These are phyloP conservation scores for Lasioglossum morio DNA, from an alignment of 2,888 invertebrate genomes.

Conservation along the genomic window DNA sequence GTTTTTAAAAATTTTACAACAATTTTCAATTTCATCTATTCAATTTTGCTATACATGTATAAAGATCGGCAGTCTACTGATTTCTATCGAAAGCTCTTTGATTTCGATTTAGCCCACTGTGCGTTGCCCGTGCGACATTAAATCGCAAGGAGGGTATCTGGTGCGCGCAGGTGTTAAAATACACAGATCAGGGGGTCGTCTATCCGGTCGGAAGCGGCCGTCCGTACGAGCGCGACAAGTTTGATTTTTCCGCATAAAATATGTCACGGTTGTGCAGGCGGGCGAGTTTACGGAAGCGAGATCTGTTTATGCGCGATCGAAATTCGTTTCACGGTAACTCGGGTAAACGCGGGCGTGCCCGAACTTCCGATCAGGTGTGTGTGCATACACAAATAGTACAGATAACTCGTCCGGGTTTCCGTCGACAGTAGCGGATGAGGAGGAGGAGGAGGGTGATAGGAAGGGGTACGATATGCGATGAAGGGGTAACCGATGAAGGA, in stretches of 20 bases:
- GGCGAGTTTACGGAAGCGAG: slow-evolving; percentile 3
- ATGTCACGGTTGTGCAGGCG: not conserved
- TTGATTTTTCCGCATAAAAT: not conserved
- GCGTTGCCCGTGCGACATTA: too few species aligned
- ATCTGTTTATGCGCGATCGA: slow-evolving; percentile 15
- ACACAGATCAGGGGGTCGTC: not conserved
- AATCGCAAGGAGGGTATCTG: not conserved
- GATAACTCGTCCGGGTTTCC: not conserved
- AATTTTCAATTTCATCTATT: too few species aligned
- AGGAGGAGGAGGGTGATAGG: too few species aligned
- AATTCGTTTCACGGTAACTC: slow-evolving; percentile 22
- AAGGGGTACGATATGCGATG: not conserved
- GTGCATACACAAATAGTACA: slow-evolving; percentile 9
- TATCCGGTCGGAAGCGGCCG: not conserved
- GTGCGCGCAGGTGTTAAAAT: not conserved
- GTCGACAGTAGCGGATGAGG: not conserved
- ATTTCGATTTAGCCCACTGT: too few species aligned
- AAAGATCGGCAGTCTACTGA: too few species aligned
- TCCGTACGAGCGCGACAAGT: not conserved
- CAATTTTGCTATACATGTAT: too few species aligned
- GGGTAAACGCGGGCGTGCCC: slow-evolving; percentile 19
- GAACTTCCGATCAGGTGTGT: slow-evolving; percentile 17
- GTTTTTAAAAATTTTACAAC: too few species aligned
- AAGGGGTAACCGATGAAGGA: not conserved
- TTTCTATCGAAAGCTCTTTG: too few species aligned